These are phyloP conservation scores for Chironomus tepperi DNA, from an alignment of 1,140 invertebrate species.

Conservation along the genomic window DNA sequence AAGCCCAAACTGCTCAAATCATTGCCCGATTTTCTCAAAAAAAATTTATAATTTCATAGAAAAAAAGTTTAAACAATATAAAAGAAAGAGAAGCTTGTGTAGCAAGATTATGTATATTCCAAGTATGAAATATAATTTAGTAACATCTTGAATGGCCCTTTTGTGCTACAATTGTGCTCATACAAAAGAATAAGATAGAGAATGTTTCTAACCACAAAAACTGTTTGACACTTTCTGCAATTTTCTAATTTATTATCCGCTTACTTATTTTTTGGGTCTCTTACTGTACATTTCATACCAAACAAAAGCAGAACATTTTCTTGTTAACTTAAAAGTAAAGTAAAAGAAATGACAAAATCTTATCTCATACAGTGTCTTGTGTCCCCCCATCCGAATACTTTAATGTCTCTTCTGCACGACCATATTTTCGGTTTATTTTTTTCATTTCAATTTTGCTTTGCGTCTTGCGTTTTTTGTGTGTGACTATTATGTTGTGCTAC, in stretches of 20 bases:
- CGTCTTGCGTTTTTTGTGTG: not conserved
- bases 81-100: no score
- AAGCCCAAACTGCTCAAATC: no score
- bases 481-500: not conserved
- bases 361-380: not conserved
- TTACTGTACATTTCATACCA: no score
- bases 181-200: not conserved
- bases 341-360: not conserved
- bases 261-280: no score
- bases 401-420: no score
- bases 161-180: not conserved
- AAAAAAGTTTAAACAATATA: no score
- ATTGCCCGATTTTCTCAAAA: no score
- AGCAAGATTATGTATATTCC: no score
- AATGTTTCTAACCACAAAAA: not conserved
- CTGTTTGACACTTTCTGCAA: constrained; percentile 6
- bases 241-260: not conserved
- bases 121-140: not conserved
- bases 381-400: not conserved
- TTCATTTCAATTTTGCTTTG: not conserved
- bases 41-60: no score
- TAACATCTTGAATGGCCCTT: not conserved
- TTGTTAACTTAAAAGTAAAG: no score
- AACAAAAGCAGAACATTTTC: no score
- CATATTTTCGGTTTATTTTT: no score